Base-by-base conservation (phyloP, 30 jellyfish, hydroid and myxozoan species). In the Nemopilema nomurai region DNA sequence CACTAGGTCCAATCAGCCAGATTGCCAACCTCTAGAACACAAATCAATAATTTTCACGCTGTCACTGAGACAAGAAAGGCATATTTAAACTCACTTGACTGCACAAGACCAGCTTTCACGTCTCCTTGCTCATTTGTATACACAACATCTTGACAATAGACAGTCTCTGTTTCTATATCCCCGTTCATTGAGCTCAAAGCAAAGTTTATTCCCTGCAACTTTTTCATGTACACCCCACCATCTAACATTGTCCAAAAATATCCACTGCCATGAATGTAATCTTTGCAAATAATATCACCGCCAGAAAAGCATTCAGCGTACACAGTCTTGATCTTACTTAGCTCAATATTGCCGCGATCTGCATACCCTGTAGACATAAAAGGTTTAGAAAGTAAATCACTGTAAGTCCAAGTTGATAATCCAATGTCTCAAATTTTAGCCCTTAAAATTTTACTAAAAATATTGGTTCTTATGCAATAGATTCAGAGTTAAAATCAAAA, bases 251-350 rank as follows among this genome's bases (percentile, higher is more conserved):
- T 71, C 51, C 70, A 26, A 29, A 84, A 84, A n/a, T 70, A 66
- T 17, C 93, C 93, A 84, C 93, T 84, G 19, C 93, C 93, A 3
- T 20, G 24, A 69, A 62, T 18, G 31, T 72, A 63, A 49, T 84
- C 87, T 32, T 68, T 73, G 83, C 93, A 73, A 18, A 73, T 51
- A 21, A 84, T 51, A 28, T 84, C 87, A 67, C 93, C 83, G 6
- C 93, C 93, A 28, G 87, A 51, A 75, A 51, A 84, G 30, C 84
- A 52, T 25, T 84, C 93, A 24, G 86, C 84, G 50, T 18, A 84
- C 0, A 13, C 62, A 30, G 87, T 67, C 63, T 50, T 64, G 18
- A 84, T 41, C 27, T 84, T 84, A 67, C 93, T 84, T 4, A 84
- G 69, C 28, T 84, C 93, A 28, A 84, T 84, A 18, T 74, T 65